Evolutionary conservation across 2,797 vertebrate species (phyloP).

Genomic region (Neostethus bicornis): DNA sequence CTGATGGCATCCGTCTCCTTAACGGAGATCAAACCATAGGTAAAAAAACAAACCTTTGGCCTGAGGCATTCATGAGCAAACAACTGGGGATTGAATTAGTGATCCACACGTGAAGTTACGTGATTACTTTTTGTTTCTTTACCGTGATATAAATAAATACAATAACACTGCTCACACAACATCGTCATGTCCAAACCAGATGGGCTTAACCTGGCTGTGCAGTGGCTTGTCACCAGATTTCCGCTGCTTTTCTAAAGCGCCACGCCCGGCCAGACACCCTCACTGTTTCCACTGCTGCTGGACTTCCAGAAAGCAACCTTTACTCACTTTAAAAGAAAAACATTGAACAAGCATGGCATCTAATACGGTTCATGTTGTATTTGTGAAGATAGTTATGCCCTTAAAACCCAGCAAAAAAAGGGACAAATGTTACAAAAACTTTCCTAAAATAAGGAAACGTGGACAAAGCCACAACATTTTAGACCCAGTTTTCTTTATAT

Average conservation of each 20-base stretch:
- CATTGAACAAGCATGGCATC: background rate
- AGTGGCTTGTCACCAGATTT: slow-evolving; percentile 34
- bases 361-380: background rate
- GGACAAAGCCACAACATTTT: background rate
- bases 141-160: no score
- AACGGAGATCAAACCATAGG: no score
- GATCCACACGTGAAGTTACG: no score
- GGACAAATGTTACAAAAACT: background rate
- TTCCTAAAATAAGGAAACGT: background rate
- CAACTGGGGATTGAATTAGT: no score
- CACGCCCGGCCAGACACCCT: slow-evolving; percentile 60
- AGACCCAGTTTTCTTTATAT: slow-evolving; percentile 29
- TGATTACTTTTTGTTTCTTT: no score
- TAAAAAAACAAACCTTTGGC: no score
- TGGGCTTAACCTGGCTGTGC: slow-evolving; percentile 12
- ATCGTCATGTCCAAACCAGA: slow-evolving; percentile 2
- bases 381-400: slow-evolving; percentile 2
- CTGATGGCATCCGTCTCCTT: no score
- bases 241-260: slow-evolving; percentile 40
- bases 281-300: slow-evolving; percentile 64
- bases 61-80: no score
- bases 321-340: slow-evolving; percentile 20
- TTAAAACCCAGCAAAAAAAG: slow-evolving; percentile 5
- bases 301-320: slow-evolving; percentile 8
- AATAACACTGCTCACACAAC: no score